Base-by-base conservation (phyloP, 2,888 invertebrate genomes). In the Hartigia nigra region DNA sequence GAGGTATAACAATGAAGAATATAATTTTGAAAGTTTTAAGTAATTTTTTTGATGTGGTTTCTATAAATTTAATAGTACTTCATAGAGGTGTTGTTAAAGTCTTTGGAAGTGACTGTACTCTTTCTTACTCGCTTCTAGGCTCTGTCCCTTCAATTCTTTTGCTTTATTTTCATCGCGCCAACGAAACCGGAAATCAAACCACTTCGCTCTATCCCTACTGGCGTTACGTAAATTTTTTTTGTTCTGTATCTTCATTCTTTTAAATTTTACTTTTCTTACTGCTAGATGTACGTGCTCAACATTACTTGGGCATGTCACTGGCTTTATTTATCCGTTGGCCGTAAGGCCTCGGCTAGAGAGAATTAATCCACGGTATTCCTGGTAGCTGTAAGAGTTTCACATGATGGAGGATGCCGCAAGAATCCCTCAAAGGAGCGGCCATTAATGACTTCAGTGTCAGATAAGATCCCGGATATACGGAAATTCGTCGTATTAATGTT, bases 281-380 rank as follows among this genome's bases (percentile, higher is more conserved):
- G 9, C 55, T 55, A 55, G 23, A 14, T 23, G 55, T 55, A 55
- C 39, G 23, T 14, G 5, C 55, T 55, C 55, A 23, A 55, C 55
- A 23, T 55, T 55, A 5, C 55, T 55, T 23, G 55, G 55, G 14
- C 55, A 55, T 55, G 55, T 55, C 55, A 55, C 55, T 55, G 23
- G 23, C 55, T 55, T 55, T 55, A 55, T 55, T 55, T 55, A 55
- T 55, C 23, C 55, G 1, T 55, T 9, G 55, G 23, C 1, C 23
- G 5, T 55, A 23, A 14, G 23, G 55, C 55, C 55, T 55, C 55
- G 55, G 23, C 23, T 55, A 55, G 55, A 72, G 12, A 72, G 14
- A 72, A 72, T 72, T 72, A 72, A 72, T 72, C 31, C 72, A 72
- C 9, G 72, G 72, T 72, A 72, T 72, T 72, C 72, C 72, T 12